Percentiles rank a stretch among this genome's conserved stretches.
phyloP scores from a whole-genome alignment of 2,888 invertebrate genomes.

The Adineta ricciae region DNA sequence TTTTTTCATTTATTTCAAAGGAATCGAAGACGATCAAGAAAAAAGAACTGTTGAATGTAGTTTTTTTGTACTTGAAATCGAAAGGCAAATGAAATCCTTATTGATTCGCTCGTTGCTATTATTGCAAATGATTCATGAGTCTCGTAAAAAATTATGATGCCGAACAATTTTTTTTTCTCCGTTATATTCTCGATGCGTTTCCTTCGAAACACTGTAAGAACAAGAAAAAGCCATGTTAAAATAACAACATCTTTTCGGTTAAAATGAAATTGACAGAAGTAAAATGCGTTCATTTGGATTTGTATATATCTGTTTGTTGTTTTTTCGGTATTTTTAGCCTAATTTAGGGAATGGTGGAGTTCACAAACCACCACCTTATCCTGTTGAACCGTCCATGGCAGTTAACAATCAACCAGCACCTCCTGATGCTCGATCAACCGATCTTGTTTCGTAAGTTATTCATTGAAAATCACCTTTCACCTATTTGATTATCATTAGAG shows the following conservation, averaged over 20 bases:
- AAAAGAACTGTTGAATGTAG: neutral
- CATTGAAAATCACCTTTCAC: neutral
- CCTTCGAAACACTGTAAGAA: neutral
- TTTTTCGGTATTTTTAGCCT: neutral
- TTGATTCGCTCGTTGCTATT: neutral
- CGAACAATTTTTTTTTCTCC: neutral
- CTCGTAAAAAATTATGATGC: neutral
- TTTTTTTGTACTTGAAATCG: no score
- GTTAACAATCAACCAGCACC: neutral
- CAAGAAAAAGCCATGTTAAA: neutral
- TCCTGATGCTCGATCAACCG: neutral
- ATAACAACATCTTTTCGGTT: neutral
- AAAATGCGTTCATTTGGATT: neutral
- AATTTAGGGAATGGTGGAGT: neutral
- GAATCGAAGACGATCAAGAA: neutral
- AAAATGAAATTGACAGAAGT: neutral
- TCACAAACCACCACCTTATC: neutral
- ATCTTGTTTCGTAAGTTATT: neutral
- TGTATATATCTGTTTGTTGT: neutral
- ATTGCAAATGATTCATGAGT: neutral
- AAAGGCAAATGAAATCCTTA: neutral
- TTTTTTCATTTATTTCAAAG: neutral
- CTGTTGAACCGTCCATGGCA: neutral
- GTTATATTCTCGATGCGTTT: neutral
- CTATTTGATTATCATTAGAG: conserved; percentile 35